Evolutionary conservation across 2,797 vertebrate species (phyloP).

Genomic region (Rhynchonycteris naso): DNA sequence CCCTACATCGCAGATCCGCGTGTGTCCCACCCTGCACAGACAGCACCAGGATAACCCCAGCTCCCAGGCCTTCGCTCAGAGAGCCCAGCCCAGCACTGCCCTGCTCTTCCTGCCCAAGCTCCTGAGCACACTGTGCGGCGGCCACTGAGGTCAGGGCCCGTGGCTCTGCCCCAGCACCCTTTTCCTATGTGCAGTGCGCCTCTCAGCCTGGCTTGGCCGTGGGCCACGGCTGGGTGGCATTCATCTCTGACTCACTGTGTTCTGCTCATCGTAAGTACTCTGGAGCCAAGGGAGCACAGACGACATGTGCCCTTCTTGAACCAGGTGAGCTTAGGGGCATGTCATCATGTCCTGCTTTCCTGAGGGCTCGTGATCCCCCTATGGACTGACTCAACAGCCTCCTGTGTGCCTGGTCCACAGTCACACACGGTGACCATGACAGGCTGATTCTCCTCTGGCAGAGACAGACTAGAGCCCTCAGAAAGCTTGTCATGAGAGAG

Average conservation of each 20-base stretch:
- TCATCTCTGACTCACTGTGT: background rate
- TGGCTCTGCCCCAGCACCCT: background rate
- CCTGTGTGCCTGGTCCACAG: background rate
- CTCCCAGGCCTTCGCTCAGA: background rate
- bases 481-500: background rate
- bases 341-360: background rate
- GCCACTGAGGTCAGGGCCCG: background rate
- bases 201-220: background rate
- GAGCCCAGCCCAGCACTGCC: rapidly evolving
- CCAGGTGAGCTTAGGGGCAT: rapidly evolving
- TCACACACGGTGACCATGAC: background rate
- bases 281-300: background rate
- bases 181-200: rapidly evolving
- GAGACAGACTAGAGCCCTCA: background rate
- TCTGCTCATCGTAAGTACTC: background rate
- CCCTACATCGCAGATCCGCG: background rate
- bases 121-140: rapidly evolving
- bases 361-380: background rate
- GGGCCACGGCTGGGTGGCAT: background rate
- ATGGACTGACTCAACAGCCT: background rate
- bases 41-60: background rate
- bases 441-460: background rate
- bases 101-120: background rate
- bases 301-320: background rate
- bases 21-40: background rate